Evolutionary conservation across 1,140 invertebrate genomes (phyloP).

Genomic region (Hesperophylax magnus): DNA sequence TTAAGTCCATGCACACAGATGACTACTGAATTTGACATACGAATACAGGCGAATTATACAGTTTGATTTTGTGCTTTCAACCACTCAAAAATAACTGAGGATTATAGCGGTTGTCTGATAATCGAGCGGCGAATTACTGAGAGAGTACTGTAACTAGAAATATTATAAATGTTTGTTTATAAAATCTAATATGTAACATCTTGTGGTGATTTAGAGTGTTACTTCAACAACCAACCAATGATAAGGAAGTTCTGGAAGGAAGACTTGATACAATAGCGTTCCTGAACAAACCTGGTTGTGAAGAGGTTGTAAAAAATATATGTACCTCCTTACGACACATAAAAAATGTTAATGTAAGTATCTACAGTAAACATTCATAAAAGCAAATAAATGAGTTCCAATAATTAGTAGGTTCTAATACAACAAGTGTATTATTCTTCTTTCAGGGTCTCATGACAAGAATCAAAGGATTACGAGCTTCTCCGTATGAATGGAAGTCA

Average conservation of each 20-base stretch:
- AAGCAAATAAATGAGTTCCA: no score
- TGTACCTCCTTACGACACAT: conserved; percentile 74
- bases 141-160: no score
- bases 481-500: conserved; percentile 77
- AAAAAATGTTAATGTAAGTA: conserved; percentile 70
- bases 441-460: conserved; percentile 71
- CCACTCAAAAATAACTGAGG: no score
- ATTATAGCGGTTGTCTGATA: no score
- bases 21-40: no score
- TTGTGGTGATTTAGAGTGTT: conserved; percentile 64
- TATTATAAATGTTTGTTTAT: no score
- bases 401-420: no score
- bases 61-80: no score
- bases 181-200: no score
- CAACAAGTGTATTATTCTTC: neutral
- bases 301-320: conserved; percentile 72
- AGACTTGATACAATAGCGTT: conserved; percentile 76
- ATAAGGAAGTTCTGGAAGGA: conserved; percentile 70
- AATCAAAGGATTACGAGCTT: conserved; percentile 75
- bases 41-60: no score
- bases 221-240: conserved; percentile 74
- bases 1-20: no score
- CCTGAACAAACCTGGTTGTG: conserved; percentile 71
- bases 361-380: neutral
- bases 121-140: no score